phyloP scores from a whole-genome alignment of 2,888 invertebrate genomes.

The Melanchra persicariae region DNA sequence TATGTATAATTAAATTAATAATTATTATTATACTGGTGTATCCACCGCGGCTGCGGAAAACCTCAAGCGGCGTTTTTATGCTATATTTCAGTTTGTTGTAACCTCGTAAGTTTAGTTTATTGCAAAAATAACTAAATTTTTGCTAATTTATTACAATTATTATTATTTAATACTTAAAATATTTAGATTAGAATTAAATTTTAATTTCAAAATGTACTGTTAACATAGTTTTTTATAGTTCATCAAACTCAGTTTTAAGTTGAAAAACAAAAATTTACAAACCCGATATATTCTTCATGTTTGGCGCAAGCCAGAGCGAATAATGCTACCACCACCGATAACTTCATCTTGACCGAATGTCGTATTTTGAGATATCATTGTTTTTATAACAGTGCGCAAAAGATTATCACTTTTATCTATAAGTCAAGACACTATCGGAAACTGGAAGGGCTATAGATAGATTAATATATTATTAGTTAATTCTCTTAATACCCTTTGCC shows the following conservation, averaged over 20 bases:
- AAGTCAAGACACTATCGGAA: constrained; percentile 10
- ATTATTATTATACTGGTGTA: no score
- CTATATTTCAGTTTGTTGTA: no score
- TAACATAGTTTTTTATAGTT: no score
- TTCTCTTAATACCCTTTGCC: neutral
- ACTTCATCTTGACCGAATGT: constrained; percentile 29
- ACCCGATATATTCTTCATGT: constrained; percentile 83
- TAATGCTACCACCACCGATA: constrained; percentile 59
- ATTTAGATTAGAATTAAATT: no score
- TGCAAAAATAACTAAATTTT: no score
- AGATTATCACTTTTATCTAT: constrained; percentile 30
- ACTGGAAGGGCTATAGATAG: constrained; percentile 21
- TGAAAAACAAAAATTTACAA: constrained; percentile 41
- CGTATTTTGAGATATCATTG: constrained; percentile 15
- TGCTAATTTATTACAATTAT: no score
- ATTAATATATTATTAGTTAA: neutral
- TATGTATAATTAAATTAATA: no score
- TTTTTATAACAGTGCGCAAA: constrained; percentile 22
- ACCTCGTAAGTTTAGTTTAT: no score
- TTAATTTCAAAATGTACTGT: no score
- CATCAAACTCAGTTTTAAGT: neutral
- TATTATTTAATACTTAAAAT: no score
- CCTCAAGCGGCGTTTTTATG: no score
- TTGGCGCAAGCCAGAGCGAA: constrained; percentile 77
- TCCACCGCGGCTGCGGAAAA: no score